These are phyloP conservation scores for Drosophila flavopinicola DNA, from an alignment of 2,888 invertebrate genomes.

Conservation along the genomic window DNA sequence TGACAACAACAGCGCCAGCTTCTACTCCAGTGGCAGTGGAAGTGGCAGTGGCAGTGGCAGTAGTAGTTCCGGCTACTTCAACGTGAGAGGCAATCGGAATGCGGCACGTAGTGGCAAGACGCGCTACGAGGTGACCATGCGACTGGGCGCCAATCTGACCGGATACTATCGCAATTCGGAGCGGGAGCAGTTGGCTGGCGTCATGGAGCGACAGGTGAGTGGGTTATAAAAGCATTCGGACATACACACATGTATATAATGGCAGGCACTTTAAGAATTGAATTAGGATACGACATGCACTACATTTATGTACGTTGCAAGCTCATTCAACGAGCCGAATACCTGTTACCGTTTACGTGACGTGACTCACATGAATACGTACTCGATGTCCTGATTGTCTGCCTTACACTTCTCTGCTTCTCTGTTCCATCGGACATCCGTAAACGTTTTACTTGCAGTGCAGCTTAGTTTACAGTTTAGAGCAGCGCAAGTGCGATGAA, in stretches of 20 bases:
- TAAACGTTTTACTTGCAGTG: background rate
- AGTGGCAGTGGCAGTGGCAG: constrained; percentile 14
- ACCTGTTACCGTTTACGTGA: constrained; percentile 28
- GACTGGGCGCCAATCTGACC: constrained; percentile 83
- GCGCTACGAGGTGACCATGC: constrained; percentile 83
- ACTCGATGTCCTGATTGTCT: too few relatives aligned
- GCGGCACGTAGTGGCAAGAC: constrained; percentile 83
- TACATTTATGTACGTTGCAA: constrained; percentile 2
- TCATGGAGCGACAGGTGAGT: constrained; percentile 84
- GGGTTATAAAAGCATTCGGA: constrained; percentile 18
- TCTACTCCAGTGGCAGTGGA: constrained; percentile 8
- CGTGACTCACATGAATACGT: constrained; percentile 26
- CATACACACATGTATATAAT: constrained; percentile 10
- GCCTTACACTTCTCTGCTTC: background rate
- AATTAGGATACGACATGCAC: constrained; percentile 18
- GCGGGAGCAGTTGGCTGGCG: constrained; percentile 78
- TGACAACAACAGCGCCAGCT: constrained; percentile 41
- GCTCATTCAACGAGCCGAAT: background rate
- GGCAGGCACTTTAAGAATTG: constrained; percentile 32
- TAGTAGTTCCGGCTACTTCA: constrained; percentile 43
- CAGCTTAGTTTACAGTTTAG: too few relatives aligned
- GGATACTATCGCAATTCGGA: constrained; percentile 81
- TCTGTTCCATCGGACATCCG: background rate
- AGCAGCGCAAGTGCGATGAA: background rate
- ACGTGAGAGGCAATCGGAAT: constrained; percentile 61